Base-by-base conservation (phyloP, 2,888 invertebrate genomes). In the Brachypalpus laphriformis region DNA sequence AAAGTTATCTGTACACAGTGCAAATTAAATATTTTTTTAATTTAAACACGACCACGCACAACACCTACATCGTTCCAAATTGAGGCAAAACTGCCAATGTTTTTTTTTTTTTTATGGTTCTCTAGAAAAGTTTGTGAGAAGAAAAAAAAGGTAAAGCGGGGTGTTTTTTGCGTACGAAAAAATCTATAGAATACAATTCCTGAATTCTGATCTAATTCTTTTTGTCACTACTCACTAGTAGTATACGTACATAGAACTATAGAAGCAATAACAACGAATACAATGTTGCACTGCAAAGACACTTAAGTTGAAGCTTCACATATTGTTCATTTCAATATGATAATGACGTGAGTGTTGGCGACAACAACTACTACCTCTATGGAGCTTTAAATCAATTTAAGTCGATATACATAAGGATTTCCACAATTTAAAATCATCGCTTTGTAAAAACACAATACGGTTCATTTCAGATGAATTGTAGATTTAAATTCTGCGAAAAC, bases 1-100 rank as follows among this genome's bases (percentile, higher is more conserved):
- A 31, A n/a, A 4, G 25, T 8, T 8, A 28, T 56, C 16, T 9
- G n/a, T 31, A 31, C 28, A 66, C 20, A 51, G 25, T 40, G 37
- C 37, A 51, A 66, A 66, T 51, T 51, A 51, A 40, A 66, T 49
- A 28, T 63, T 45, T 31, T 45, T 47, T 18, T 16, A 63, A 28
- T 45, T 31, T 47, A 63, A 28, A n/a, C 47, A 47, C 47, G 20
- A 49, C 66, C 25, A 66, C 51, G 51, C 51, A 40, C 25, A 25
- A 51, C 66, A 66, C 66, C 66, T 49, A 66, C 66, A 34, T 51
- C 8, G 6, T 9, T 37, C 11, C 37, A 51, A 22, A 20, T 0
- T 25, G 20, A 11, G 3, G 20, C 28, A 18, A 8, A 51, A 51
- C 34, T 22, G 37, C 11, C 37, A 34, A 40, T 14, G 25, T 40